A percentile compares a stretch with the other conserved stretches of the same genome.
phyloP scores from a whole-genome alignment of 2,113 vertebrate species.

The Aegotheles bennettii region DNA sequence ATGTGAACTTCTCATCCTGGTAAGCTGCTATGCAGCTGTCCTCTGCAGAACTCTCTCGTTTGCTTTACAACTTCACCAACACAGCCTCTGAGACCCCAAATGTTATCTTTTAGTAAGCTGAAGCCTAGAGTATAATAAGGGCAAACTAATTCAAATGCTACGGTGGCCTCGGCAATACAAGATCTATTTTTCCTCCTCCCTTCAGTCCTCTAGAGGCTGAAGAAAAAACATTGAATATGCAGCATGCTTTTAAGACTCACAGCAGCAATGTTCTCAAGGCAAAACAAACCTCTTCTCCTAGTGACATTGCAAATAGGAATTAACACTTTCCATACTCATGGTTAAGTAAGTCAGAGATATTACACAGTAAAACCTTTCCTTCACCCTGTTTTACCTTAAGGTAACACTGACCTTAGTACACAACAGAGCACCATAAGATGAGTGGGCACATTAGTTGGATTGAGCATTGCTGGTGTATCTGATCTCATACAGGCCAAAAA shows the following conservation, averaged over 20 bases:
- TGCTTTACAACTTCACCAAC: neutral
- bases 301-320: neutral
- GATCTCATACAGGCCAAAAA: slow-evolving; percentile 96
- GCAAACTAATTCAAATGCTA: neutral
- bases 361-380: neutral
- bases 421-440: slow-evolving; percentile 95
- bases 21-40: neutral
- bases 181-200: neutral
- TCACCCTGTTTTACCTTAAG: neutral
- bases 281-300: neutral
- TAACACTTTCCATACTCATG: neutral
- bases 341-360: neutral
- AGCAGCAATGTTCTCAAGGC: neutral
- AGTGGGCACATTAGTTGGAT: slow-evolving; percentile 89
- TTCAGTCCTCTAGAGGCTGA: neutral
- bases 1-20: neutral
- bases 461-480: slow-evolving; percentile 94
- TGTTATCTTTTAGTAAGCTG: neutral
- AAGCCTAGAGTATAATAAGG: neutral
- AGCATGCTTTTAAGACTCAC: neutral
- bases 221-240: neutral
- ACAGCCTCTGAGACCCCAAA: neutral
- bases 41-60: neutral
- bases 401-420: slow-evolving; percentile 85
- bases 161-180: neutral